phyloP scores from a whole-genome alignment of 2,797 vertebrate species.

The Arnoldichthys spilopterus region DNA sequence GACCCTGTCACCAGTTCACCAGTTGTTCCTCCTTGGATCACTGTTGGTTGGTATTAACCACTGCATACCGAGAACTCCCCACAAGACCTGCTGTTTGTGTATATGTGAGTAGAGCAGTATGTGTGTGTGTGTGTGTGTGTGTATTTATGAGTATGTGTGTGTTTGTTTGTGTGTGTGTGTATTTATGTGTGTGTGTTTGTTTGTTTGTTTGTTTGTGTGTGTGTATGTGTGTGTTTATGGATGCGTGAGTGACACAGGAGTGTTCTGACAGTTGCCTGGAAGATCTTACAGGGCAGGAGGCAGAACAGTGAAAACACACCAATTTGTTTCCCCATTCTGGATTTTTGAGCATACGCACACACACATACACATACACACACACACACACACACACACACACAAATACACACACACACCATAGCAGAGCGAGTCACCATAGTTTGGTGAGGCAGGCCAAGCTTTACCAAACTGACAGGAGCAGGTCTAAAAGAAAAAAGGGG shows the following conservation, averaged over 20 bases:
- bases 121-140: constrained; percentile 11
- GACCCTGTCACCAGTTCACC: no score
- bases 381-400: constrained; percentile 39
- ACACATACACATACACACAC: constrained; percentile 43
- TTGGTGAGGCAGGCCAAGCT: constrained; percentile 58
- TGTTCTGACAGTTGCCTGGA: constrained; percentile 69
- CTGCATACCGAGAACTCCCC: no score
- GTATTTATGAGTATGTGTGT: constrained; percentile 12
- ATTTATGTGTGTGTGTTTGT: constrained; percentile 19
- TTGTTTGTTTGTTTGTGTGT: constrained; percentile 19
- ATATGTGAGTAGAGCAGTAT: background rate
- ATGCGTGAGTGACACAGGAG: constrained; percentile 19
- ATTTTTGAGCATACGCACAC: constrained; percentile 58
- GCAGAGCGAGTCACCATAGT: constrained; percentile 67
- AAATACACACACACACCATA: constrained; percentile 3
- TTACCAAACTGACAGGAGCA: constrained; percentile 72
- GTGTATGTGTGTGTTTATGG: background rate
- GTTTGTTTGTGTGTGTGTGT: background rate
- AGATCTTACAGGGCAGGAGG: constrained; percentile 66
- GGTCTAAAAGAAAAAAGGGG: constrained; percentile 55
- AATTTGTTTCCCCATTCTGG: constrained; percentile 69
- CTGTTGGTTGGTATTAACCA: no score
- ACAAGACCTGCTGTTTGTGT: background rate
- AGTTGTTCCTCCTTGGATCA: no score
- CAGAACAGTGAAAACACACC: constrained; percentile 70